phyloP scores from a whole-genome alignment of 2,113 vertebrate genomes.

The Chaetops frenatus region DNA sequence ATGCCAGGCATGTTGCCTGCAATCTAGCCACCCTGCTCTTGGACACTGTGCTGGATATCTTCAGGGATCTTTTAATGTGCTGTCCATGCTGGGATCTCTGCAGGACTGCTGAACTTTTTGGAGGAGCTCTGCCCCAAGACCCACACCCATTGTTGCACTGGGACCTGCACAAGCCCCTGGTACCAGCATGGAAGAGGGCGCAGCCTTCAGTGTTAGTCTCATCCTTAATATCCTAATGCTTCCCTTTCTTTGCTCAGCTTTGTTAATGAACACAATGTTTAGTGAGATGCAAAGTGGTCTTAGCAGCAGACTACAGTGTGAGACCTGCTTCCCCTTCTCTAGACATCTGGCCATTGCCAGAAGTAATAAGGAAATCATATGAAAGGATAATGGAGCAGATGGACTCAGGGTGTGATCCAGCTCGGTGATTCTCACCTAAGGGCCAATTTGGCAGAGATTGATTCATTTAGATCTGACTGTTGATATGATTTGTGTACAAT shows the following conservation, averaged over 20 bases:
- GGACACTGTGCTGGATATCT: background rate
- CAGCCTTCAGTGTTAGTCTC: background rate
- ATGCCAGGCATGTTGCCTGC: background rate
- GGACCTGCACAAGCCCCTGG: background rate
- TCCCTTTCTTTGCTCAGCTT: background rate
- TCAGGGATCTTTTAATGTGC: background rate
- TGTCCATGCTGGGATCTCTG: background rate
- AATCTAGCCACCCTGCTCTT: background rate
- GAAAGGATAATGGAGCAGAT: slow-evolving; percentile 50
- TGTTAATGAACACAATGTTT: background rate
- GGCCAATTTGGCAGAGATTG: slow-evolving; percentile 34
- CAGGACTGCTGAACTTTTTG: background rate
- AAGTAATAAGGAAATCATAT: slow-evolving; percentile 49
- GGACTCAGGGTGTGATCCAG: slow-evolving; percentile 38
- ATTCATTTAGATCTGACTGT: slow-evolving; percentile 36
- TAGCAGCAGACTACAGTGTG: background rate
- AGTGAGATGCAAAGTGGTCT: slow-evolving; percentile 14
- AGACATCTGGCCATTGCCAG: slow-evolving; percentile 38
- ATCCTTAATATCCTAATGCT: background rate
- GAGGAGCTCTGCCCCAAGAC: background rate
- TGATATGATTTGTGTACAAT: slow-evolving; percentile 11
- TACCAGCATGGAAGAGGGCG: rapidly evolving
- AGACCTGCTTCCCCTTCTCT: slow-evolving; percentile 10
- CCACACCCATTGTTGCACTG: background rate
- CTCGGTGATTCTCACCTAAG: slow-evolving; percentile 31